Evolutionary conservation across 2,888 invertebrate species (phyloP).

Genomic region (Acrobasis suavella): DNA sequence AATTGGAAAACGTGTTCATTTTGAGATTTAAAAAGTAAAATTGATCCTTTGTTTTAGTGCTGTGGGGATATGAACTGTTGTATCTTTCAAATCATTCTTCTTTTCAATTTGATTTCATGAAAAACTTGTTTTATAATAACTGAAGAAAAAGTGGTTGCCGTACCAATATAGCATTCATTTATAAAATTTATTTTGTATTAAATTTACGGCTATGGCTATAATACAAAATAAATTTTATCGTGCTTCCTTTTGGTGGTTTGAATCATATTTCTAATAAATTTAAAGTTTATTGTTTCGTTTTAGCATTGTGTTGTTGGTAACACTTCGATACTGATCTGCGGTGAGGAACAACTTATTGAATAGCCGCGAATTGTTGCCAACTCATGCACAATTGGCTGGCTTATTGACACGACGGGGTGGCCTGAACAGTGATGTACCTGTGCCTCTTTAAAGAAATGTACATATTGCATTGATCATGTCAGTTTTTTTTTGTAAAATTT

Average conservation of each 20-base stretch:
- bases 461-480: too few relatives aligned
- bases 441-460: background rate
- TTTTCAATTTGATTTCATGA: slow-evolving; percentile 4
- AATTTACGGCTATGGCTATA: background rate
- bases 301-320: slow-evolving; percentile 30
- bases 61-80: slow-evolving; percentile 22
- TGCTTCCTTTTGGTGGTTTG: background rate
- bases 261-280: slow-evolving; percentile 11
- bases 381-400: slow-evolving; percentile 73
- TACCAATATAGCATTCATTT: slow-evolving; percentile 6
- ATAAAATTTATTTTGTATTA: slow-evolving; percentile 13
- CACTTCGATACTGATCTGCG: slow-evolving; percentile 65
- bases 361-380: slow-evolving; percentile 69
- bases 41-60: slow-evolving; percentile 43
- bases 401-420: slow-evolving; percentile 74
- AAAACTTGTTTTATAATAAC: background rate
- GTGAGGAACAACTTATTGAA: slow-evolving; percentile 71
- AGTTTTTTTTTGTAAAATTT: too few relatives aligned
- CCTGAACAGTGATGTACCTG: slow-evolving; percentile 51
- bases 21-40: slow-evolving; percentile 49
- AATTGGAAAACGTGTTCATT: slow-evolving; percentile 63
- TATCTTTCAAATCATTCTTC: slow-evolving; percentile 21
- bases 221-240: slow-evolving; percentile 7
- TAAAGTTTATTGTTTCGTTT: slow-evolving; percentile 20
- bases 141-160: background rate